Conservation (phyloP, 2,113 vertebrate species). For the Notiomystis cincta region DNA sequence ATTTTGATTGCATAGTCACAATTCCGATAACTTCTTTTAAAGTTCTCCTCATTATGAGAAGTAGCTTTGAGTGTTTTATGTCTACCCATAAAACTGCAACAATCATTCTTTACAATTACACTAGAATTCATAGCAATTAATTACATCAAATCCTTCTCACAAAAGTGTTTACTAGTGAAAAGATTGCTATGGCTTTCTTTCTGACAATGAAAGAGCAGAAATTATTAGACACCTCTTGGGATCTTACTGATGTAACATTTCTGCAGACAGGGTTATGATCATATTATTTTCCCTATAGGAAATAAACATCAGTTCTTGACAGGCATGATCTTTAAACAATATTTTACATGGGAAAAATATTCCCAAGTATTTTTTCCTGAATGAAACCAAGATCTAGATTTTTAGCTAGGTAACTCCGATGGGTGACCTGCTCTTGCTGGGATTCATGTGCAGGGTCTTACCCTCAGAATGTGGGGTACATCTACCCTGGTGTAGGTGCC, state of each 20-base stretch:
- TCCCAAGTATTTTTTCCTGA: neutral
- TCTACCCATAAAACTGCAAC: neutral
- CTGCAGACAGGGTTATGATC: neutral
- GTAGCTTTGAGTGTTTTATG: neutral
- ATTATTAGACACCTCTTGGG: neutral
- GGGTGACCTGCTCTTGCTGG: neutral
- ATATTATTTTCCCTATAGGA: neutral
- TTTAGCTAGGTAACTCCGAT: neutral
- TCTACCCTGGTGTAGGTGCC: neutral
- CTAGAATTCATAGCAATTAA: neutral
- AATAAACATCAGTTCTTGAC: neutral
- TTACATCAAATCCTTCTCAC: neutral
- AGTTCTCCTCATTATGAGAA: neutral
- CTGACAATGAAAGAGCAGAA: neutral
- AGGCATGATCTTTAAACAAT: neutral
- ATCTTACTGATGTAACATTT: neutral
- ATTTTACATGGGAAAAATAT: neutral
- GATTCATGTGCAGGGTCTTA: neutral
- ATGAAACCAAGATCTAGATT: neutral
- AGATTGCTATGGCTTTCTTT: neutral
- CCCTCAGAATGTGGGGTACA: neutral
- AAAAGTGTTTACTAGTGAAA: neutral
- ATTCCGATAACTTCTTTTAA: neutral
- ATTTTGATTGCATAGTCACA: neutral
- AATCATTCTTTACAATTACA: neutral